A percentile compares a stretch with the other conserved stretches of the same genome.
Evolutionary conservation across 2,113 vertebrate species (phyloP).

Genomic region (Seriola rivoliana): DNA sequence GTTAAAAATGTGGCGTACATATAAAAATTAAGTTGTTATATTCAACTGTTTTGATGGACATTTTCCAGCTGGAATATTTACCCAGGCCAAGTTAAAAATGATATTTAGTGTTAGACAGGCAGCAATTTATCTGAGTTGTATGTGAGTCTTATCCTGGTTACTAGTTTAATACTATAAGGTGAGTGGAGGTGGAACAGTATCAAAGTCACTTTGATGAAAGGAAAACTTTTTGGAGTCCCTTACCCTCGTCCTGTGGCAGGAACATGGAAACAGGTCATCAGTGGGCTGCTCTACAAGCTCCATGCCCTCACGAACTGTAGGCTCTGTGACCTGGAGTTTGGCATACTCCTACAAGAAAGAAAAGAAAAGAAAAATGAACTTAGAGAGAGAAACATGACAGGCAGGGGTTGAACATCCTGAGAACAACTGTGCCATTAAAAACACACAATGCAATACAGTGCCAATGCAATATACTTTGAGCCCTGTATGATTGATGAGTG

Average conservation of each 20-base stretch:
- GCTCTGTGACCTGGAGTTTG: constrained; percentile 88
- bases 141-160: neutral
- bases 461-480: neutral
- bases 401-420: neutral
- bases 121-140: neutral
- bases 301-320: constrained; percentile 92
- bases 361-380: neutral
- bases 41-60: no score
- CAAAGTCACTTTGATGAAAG: neutral
- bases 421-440: neutral
- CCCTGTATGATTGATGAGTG: neutral
- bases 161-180: neutral
- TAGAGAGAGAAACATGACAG: neutral
- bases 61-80: no score
- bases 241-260: constrained; percentile 90
- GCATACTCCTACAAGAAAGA: constrained; percentile 88
- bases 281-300: constrained; percentile 90
- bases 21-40: neutral
- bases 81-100: no score
- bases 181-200: neutral
- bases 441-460: neutral
- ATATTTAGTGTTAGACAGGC: no score
- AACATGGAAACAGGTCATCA: constrained; percentile 95
- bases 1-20: neutral
- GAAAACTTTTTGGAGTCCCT: neutral